Evolutionary conservation across 30 jellyfish, hydroid and myxozoan genomes (phyloP).

Genomic region (Cassiopea xamachana): DNA sequence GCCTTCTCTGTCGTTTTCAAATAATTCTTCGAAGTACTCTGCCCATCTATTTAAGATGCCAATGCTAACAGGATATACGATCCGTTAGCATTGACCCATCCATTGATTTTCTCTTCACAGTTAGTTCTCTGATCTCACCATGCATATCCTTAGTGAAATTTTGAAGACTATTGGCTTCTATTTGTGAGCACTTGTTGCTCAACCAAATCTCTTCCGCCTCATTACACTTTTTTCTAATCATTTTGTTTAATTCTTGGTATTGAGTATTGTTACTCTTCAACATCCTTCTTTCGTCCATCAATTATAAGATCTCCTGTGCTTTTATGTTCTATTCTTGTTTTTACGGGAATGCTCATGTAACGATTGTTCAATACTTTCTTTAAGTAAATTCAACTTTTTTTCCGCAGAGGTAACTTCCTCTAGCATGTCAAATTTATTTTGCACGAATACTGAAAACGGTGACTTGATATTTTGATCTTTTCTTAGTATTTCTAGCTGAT

Average conservation of each 20-base stretch:
- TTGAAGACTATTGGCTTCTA: constrained; percentile 11
- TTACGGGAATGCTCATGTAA: constrained; percentile 15
- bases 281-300: constrained; percentile 9
- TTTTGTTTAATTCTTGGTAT: constrained; percentile 19
- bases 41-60: constrained; percentile 46
- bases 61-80: background rate
- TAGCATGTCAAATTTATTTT: constrained; percentile 31
- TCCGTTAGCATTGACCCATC: constrained; percentile 41
- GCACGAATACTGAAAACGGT: background rate
- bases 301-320: constrained; percentile 21
- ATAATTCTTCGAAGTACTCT: background rate
- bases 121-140: constrained; percentile 1
- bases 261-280: background rate
- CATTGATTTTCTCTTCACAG: constrained; percentile 21
- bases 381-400: constrained; percentile 20
- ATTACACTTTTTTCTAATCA: constrained; percentile 12
- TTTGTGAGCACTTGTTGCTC: constrained; percentile 13
- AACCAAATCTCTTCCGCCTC: constrained; percentile 13
- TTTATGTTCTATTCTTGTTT: constrained; percentile 12
- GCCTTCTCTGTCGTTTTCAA: background rate
- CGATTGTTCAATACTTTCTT: constrained; percentile 23
- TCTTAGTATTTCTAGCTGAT: constrained; percentile 4
- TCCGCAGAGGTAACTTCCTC: constrained; percentile 8
- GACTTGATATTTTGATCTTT: constrained; percentile 21
- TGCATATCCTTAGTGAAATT: constrained; percentile 5